Percentiles rank a stretch among this genome's conserved stretches.
Conservation (phyloP, 2,888 invertebrate genomes). For the Cremastinae sp. region DNA sequence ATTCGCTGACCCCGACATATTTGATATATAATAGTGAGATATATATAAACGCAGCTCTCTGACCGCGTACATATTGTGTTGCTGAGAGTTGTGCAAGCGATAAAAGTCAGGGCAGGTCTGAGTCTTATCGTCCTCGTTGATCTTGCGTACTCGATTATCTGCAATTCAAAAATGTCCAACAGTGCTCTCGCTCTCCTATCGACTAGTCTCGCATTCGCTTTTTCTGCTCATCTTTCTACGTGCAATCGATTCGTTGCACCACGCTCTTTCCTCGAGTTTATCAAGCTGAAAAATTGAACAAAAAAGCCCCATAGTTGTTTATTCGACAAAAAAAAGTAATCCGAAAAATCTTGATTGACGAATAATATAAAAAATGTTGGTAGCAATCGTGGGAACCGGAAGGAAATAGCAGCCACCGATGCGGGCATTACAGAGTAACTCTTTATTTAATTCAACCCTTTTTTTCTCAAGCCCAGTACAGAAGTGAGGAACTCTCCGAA, state of each 20-base stretch:
- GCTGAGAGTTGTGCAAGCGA: conserved; percentile 60
- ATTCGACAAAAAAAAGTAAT: background rate
- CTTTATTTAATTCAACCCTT: conserved; percentile 25
- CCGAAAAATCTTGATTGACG: background rate
- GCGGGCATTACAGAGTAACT: conserved; percentile 49
- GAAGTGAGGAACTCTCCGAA: conserved; percentile 46
- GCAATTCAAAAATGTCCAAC: conserved; percentile 70
- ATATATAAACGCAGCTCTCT: conserved; percentile 38
- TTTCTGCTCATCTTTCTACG: conserved; percentile 54
- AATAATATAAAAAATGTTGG: conserved; percentile 23
- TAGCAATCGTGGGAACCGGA: conserved; percentile 58
- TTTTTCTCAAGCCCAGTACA: conserved; percentile 11
- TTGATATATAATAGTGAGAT: conserved; percentile 10
- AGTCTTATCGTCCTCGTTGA: conserved; percentile 71
- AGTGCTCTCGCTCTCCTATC: conserved; percentile 26
- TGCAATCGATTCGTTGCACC: conserved; percentile 10
- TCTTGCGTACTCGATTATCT: conserved; percentile 71
- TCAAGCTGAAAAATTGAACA: background rate
- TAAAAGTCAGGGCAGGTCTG: conserved; percentile 72
- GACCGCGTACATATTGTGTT: conserved; percentile 11
- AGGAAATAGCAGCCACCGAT: conserved; percentile 28
- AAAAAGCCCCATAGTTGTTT: background rate
- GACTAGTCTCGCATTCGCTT: conserved; percentile 37
- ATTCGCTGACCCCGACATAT: background rate
- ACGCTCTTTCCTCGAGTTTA: background rate